Conservation (phyloP, 2,797 vertebrate species). For the Dendrocincla fuliginosa region DNA sequence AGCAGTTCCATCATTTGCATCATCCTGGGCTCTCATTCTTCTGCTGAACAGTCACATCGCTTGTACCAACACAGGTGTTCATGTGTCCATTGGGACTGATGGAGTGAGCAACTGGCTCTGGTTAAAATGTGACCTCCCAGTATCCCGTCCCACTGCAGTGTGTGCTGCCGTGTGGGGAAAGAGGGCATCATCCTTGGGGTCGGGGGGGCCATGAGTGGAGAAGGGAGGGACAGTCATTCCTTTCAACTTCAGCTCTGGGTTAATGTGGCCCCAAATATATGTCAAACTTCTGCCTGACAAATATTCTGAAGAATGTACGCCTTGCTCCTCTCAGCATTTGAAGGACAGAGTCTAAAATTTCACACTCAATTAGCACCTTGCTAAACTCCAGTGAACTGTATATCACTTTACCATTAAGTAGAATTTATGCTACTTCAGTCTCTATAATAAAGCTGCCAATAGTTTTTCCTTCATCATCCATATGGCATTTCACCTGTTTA, state of each 20-base stretch:
- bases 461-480: background rate
- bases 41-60: background rate
- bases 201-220: accelerated
- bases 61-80: background rate
- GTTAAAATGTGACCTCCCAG: background rate
- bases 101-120: background rate
- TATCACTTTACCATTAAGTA: background rate
- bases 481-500: background rate
- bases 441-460: background rate
- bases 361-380: background rate
- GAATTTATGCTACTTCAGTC: background rate
- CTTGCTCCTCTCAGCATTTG: background rate
- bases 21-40: background rate
- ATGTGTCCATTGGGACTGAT: background rate
- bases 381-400: background rate
- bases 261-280: accelerated
- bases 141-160: background rate
- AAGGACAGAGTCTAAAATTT: background rate
- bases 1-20: background rate
- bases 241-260: background rate
- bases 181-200: background rate
- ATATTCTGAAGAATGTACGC: background rate
- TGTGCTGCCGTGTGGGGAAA: background rate
- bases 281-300: background rate
- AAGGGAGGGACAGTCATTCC: background rate